A percentile compares a stretch with the other conserved stretches of the same genome.
Conservation (phyloP, 2,113 vertebrate genomes). For the Oncorhynchus tshawytscha region DNA sequence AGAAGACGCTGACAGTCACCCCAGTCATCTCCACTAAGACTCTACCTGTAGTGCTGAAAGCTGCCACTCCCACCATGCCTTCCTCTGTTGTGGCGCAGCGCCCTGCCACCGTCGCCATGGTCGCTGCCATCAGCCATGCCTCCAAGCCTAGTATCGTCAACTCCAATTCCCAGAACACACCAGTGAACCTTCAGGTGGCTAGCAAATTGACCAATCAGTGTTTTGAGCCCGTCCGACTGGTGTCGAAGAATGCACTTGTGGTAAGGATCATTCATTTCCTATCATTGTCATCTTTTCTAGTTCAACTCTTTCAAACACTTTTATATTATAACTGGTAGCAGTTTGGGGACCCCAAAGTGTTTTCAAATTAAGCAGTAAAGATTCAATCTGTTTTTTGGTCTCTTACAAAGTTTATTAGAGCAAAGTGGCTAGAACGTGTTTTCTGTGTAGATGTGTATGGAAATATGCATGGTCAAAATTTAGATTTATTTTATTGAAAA, state of each 20-base stretch:
- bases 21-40: conserved; percentile 97
- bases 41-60: conserved; percentile 99
- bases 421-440: background rate
- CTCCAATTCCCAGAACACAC: conserved; percentile 85
- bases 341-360: background rate
- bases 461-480: background rate
- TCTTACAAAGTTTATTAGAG: background rate
- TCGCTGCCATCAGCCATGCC: conserved; percentile 90
- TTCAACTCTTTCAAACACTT: background rate
- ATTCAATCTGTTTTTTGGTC: background rate
- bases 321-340: background rate
- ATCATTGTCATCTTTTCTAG: background rate
- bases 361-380: no score
- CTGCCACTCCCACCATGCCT: conserved; percentile 86
- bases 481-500: background rate
- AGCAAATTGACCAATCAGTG: conserved; percentile 89
- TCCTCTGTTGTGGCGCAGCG: conserved; percentile 88
- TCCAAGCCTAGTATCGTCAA: conserved; percentile 76
- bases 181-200: conserved; percentile 95
- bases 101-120: conserved; percentile 93
- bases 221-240: conserved; percentile 87
- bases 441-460: background rate
- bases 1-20: conserved; percentile 94
- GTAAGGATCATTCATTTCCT: conserved; percentile 73
- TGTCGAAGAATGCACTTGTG: conserved; percentile 95